Evolutionary conservation across 2,888 invertebrate species (phyloP).

Genomic region (Drosophila sordidapex): DNA sequence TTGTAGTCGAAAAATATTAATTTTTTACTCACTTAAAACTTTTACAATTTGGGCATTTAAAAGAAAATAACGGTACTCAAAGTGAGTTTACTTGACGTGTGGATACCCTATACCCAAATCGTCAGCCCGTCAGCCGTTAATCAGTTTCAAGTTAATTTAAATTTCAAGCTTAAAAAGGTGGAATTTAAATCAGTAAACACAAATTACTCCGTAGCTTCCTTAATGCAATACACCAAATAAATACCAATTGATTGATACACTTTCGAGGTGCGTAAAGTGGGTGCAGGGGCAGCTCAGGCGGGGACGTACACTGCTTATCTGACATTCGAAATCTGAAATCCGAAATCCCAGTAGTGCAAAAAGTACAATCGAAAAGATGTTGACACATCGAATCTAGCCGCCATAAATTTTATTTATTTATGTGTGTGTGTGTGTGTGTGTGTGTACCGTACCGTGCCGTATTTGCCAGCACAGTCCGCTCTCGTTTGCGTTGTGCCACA

Average conservation of each 20-base stretch:
- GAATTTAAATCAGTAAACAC: not conserved
- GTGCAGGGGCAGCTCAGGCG: not conserved
- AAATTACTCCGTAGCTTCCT: not conserved
- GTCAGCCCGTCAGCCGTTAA: not conserved
- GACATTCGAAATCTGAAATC: conserved; percentile 47
- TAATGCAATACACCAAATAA: conserved; percentile 1
- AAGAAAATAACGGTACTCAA: not conserved
- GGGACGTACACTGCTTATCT: conserved; percentile 8
- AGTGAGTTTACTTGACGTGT: not conserved
- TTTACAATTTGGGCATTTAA: not conserved
- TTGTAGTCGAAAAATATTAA: not conserved
- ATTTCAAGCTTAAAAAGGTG: not conserved
- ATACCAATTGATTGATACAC: conserved; percentile 45
- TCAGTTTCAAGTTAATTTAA: not conserved
- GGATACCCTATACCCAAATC: not conserved
- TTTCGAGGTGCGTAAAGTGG: conserved; percentile 29
- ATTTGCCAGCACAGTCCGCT: conserved; percentile 53
- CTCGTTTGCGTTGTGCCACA: conserved; percentile 23
- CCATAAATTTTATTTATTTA: conserved; percentile 81
- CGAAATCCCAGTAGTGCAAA: conserved; percentile 58
- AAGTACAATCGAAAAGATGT: conserved; percentile 61
- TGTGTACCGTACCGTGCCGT: conserved; percentile 39
- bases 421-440: conserved; percentile 21
- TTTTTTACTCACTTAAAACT: not conserved
- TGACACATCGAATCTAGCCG: conserved; percentile 58